Percentiles rank a stretch among this genome's conserved stretches.
These are phyloP conservation scores for Alcis repandata DNA, from an alignment of 2,888 invertebrate species.

Conservation along the genomic window DNA sequence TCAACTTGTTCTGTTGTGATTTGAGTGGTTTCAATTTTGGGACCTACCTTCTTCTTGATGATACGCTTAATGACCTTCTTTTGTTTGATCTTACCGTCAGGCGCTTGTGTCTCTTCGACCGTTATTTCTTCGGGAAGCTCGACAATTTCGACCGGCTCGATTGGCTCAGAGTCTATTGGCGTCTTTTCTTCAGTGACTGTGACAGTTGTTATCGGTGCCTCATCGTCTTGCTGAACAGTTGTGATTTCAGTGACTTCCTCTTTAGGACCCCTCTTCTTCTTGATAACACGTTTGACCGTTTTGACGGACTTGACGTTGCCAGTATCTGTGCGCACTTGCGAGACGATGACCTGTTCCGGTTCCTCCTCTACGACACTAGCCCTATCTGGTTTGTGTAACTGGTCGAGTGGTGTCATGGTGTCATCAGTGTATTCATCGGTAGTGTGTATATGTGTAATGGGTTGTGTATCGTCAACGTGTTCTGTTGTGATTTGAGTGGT, in stretches of 20 bases:
- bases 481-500: slow-evolving; percentile 60
- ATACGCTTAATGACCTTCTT: slow-evolving; percentile 54
- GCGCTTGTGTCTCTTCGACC: slow-evolving; percentile 55
- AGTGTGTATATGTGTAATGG: slow-evolving; percentile 44
- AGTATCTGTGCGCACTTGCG: slow-evolving; percentile 42
- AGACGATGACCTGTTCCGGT: slow-evolving; percentile 45
- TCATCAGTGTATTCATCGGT: slow-evolving; percentile 59
- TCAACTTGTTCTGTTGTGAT: slow-evolving; percentile 60
- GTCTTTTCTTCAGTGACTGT: slow-evolving; percentile 49
- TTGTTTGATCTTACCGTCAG: slow-evolving; percentile 58
- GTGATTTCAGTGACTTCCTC: slow-evolving; percentile 48
- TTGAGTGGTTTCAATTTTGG: slow-evolving; percentile 53
- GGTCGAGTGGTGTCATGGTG: slow-evolving; percentile 35
- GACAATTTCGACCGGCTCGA: slow-evolving; percentile 59
- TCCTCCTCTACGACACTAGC: slow-evolving; percentile 49
- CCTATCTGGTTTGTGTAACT: slow-evolving; percentile 47
- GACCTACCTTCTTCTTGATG: slow-evolving; percentile 51
- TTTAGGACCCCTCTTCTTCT: slow-evolving; percentile 45
- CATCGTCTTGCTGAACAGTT: slow-evolving; percentile 37
- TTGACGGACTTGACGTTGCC: slow-evolving; percentile 58
- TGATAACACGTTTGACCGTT: slow-evolving; percentile 56
- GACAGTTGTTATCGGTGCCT: slow-evolving; percentile 49
- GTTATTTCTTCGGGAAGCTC: slow-evolving; percentile 63
- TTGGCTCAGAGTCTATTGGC: slow-evolving; percentile 64
- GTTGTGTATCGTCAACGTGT: slow-evolving; percentile 60